Percentiles rank a stretch among this genome's conserved stretches.
These are phyloP conservation scores for Gallinago paraguaiae DNA, from an alignment of 2,113 vertebrate genomes.

Conservation along the genomic window DNA sequence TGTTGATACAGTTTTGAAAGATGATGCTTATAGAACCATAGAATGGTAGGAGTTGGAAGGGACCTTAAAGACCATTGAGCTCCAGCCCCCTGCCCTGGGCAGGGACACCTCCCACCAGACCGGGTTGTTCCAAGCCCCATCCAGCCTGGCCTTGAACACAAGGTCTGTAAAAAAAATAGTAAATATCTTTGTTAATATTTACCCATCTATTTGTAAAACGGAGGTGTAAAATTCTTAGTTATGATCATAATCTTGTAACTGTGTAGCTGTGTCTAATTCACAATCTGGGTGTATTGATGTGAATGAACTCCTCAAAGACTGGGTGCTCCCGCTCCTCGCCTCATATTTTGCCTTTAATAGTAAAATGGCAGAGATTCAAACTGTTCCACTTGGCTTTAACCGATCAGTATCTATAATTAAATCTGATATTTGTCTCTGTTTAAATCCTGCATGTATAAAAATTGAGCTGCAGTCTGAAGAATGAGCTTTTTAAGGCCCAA, in stretches of 20 bases:
- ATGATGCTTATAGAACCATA: not conserved
- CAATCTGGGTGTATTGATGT: not conserved
- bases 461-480: not conserved
- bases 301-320: not conserved
- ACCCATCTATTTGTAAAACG: not conserved
- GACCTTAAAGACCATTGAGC: too few relatives aligned
- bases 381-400: not conserved
- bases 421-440: not conserved
- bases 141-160: too few relatives aligned
- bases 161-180: not conserved
- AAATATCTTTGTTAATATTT: not conserved
- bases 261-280: not conserved
- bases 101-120: too few relatives aligned
- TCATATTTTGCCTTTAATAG: not conserved
- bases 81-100: too few relatives aligned
- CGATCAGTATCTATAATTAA: not conserved
- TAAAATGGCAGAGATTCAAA: not conserved
- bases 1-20: not conserved
- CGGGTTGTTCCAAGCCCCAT: too few relatives aligned
- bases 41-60: too few relatives aligned
- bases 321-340: not conserved
- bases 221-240: not conserved
- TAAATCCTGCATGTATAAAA: not conserved
- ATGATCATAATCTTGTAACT: not conserved
- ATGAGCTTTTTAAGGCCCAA: not conserved